Base-by-base conservation (phyloP, 2,113 vertebrate genomes). In the Dicerorhinus sumatrensis region DNA sequence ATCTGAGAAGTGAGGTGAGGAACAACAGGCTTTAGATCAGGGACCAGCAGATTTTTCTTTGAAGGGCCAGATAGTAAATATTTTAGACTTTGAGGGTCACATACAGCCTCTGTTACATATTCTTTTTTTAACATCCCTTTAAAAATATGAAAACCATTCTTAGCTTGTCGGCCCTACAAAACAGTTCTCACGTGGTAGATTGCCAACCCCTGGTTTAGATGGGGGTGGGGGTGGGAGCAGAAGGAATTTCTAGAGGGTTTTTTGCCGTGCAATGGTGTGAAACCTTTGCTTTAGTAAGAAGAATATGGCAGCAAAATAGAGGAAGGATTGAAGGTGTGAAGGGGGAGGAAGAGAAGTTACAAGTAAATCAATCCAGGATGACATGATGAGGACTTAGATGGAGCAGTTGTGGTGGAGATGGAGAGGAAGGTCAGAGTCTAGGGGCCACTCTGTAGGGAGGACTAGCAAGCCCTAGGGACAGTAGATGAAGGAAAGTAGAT, bases 81-180 rank as follows among this genome's bases (percentile, higher is more conserved):
- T 48, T 97, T 88, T 46, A 91, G 70, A 91, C 73, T 89, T 77
- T 77, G 27, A 67, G 31, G 77, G 10, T 25, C 46, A 51, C 60
- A 36, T 81, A 17, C 6, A 72, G 46, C 89, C 60, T 86, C 72
- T 96, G 14, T 92, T 83, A 73, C 42, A 17, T 92, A 60, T 46
- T 60, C 25, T 84, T 91, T n/a, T 87, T 86, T 60, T 73, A 80
- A 87, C 9, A 72, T 73, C 48, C 16, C 70, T 86, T 80, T 91
- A 63, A 92, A 94, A 94, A 67, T 96, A 46, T 56, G n/a, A 92
- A 92, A 95, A 79, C 9, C 39, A 81, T 85, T 97, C 72, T 83
- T 84, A 82, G 29, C 82, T 95, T 97, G 46, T 91, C 92, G 67
- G 42, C 72, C 21, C 91, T 89, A 73, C 27, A 93, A 89, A 96